Percentiles rank a stretch among this genome's conserved stretches.
These are phyloP conservation scores for Pissodes strobi DNA, from an alignment of 1,140 invertebrate species.

Conservation along the genomic window DNA sequence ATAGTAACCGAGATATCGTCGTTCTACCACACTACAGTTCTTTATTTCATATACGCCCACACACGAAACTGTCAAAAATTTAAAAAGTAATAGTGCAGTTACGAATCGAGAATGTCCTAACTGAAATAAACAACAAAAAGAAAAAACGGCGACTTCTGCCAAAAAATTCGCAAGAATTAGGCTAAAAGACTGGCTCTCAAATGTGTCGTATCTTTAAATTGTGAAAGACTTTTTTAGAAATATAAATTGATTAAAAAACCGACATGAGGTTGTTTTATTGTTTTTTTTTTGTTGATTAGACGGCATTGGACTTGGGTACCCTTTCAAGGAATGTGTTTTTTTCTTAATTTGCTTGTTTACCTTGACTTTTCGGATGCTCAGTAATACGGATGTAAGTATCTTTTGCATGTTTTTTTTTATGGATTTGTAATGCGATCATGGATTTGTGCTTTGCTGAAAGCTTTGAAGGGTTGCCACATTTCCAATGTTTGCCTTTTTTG, in stretches of 20 bases:
- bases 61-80: background rate
- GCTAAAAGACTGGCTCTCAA: constrained; percentile 52
- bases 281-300: constrained; percentile 15
- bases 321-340: constrained; percentile 39
- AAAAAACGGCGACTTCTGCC: constrained; percentile 23
- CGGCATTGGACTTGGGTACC: constrained; percentile 36
- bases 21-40: no score
- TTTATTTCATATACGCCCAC: no score
- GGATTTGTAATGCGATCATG: background rate
- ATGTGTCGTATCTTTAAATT: constrained; percentile 52
- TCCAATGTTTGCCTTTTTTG: constrained; percentile 7
- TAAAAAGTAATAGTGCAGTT: background rate
- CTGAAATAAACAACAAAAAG: constrained; percentile 6
- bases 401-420: background rate
- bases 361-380: no score
- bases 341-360: constrained; percentile 7
- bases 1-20: no score
- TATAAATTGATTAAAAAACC: constrained; percentile 52
- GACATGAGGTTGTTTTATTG: constrained; percentile 45
- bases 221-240: constrained; percentile 55
- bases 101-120: constrained; percentile 24
- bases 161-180: constrained; percentile 33
- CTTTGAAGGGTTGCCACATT: constrained; percentile 28
- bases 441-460: background rate
- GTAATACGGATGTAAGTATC: constrained; percentile 8